A percentile compares a stretch with the other conserved stretches of the same genome.
These are phyloP conservation scores for Mellilla xanthometata DNA, from an alignment of 2,888 invertebrate genomes.

Conservation along the genomic window DNA sequence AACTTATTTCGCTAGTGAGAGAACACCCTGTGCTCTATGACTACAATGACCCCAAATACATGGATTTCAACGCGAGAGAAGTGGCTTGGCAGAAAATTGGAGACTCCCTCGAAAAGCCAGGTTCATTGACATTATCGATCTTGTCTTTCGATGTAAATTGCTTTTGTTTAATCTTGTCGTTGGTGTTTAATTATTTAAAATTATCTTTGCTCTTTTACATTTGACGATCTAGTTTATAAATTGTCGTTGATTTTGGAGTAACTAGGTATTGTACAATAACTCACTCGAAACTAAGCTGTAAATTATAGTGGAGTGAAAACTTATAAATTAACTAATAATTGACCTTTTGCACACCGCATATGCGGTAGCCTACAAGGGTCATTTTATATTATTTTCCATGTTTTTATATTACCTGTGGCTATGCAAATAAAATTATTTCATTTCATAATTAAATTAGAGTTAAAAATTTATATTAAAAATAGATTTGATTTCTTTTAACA, in stretches of 20 bases:
- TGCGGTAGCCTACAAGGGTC: too few species aligned
- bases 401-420: too few species aligned
- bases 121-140: slow-evolving; percentile 44
- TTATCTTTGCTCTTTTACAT: slow-evolving; percentile 20
- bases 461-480: too few species aligned
- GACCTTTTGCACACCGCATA: too few species aligned
- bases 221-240: slow-evolving; percentile 16
- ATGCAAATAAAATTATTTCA: too few species aligned
- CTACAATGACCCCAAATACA: slow-evolving; percentile 59
- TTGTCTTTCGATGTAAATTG: slow-evolving; percentile 18
- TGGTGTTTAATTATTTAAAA: slow-evolving; percentile 4
- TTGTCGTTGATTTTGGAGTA: slow-evolving; percentile 7
- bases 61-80: slow-evolving; percentile 70
- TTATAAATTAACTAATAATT: too few species aligned
- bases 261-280: slow-evolving; percentile 14
- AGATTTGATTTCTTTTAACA: too few species aligned
- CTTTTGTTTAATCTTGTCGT: slow-evolving; percentile 38
- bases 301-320: too few species aligned
- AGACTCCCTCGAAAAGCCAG: slow-evolving; percentile 64
- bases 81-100: slow-evolving; percentile 76
- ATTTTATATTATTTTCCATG: too few species aligned
- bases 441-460: too few species aligned
- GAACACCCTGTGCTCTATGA: slow-evolving; percentile 65
- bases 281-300: slow-evolving; percentile 19
- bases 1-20: slow-evolving; percentile 58